Percentiles rank a stretch among this genome's conserved stretches.
Evolutionary conservation across 2,888 invertebrate species (phyloP).

Genomic region (Andrena chrysosceles): DNA sequence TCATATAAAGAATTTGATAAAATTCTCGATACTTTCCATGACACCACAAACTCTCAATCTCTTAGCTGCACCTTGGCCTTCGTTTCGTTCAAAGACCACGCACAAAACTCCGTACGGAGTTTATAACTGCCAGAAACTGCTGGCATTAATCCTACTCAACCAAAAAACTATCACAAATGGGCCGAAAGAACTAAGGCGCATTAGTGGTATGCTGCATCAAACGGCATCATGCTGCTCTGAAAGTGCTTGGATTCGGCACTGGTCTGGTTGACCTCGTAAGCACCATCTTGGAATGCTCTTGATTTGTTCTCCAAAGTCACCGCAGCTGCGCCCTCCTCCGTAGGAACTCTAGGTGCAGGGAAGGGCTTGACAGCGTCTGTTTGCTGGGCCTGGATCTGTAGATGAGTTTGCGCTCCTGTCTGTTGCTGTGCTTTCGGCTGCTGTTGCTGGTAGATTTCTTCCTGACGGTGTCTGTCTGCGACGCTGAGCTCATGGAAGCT

Average conservation of each 20-base stretch:
- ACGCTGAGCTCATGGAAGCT: constrained; percentile 86
- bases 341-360: constrained; percentile 33
- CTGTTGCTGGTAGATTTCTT: constrained; percentile 84
- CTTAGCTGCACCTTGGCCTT: constrained; percentile 37
- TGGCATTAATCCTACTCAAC: constrained; percentile 57
- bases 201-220: constrained; percentile 83
- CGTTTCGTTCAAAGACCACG: constrained; percentile 31
- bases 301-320: constrained; percentile 71
- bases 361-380: constrained; percentile 47
- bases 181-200: constrained; percentile 71
- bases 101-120: constrained; percentile 32
- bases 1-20: not conserved
- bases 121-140: constrained; percentile 26
- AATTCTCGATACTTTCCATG: constrained; percentile 24
- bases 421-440: constrained; percentile 74
- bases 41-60: constrained; percentile 40
- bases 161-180: constrained; percentile 57
- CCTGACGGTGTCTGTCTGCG: constrained; percentile 82
- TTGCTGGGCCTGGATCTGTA: constrained; percentile 62
- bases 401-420: constrained; percentile 66
- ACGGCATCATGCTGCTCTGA: constrained; percentile 81
- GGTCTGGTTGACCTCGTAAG: constrained; percentile 71
- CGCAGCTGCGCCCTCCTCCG: constrained; percentile 47
- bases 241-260: constrained; percentile 78
- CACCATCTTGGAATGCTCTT: constrained; percentile 79